These are phyloP conservation scores for Heterotis niloticus DNA, from an alignment of 2,113 vertebrate species.

Conservation along the genomic window DNA sequence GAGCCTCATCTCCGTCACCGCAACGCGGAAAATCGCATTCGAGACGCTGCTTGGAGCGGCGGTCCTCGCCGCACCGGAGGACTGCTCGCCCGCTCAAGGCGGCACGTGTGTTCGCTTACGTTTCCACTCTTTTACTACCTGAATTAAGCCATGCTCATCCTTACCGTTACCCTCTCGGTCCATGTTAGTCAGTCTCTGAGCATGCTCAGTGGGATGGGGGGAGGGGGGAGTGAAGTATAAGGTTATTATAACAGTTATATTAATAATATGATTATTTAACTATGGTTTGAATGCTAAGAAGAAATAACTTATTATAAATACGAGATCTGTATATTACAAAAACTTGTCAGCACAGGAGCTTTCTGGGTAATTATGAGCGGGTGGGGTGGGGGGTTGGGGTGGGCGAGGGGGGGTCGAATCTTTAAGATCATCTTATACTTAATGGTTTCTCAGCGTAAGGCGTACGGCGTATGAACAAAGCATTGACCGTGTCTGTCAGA, in stretches of 20 bases:
- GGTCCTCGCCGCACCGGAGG: constrained; percentile 29
- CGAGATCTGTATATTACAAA: constrained; percentile 75
- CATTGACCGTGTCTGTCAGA: constrained; percentile 50
- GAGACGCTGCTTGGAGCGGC: constrained; percentile 5
- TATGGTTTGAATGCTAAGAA: constrained; percentile 75
- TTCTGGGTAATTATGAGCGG: constrained; percentile 53
- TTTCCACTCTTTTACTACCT: constrained; percentile 41
- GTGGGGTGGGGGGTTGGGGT: constrained; percentile 32
- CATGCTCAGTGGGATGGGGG: constrained; percentile 62
- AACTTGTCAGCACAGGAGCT: constrained; percentile 68
- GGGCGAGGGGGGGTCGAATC: constrained; percentile 48
- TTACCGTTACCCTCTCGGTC: constrained; percentile 37
- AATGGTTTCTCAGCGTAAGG: constrained; percentile 75
- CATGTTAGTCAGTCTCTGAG: constrained; percentile 65
- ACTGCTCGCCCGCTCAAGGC: constrained; percentile 40
- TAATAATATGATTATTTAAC: constrained; percentile 69
- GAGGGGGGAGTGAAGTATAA: constrained; percentile 49
- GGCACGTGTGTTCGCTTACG: constrained; percentile 37
- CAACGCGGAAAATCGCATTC: neutral
- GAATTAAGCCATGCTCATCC: constrained; percentile 12
- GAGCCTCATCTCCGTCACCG: neutral
- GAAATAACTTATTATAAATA: constrained; percentile 75
- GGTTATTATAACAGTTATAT: constrained; percentile 64
- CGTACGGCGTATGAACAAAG: constrained; percentile 56
- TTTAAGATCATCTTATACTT: constrained; percentile 62